Evolutionary conservation across 1,140 invertebrate species (phyloP), one percentile per base, ranked within the genome.

Genomic region (Hycleus phaleratus): DNA sequence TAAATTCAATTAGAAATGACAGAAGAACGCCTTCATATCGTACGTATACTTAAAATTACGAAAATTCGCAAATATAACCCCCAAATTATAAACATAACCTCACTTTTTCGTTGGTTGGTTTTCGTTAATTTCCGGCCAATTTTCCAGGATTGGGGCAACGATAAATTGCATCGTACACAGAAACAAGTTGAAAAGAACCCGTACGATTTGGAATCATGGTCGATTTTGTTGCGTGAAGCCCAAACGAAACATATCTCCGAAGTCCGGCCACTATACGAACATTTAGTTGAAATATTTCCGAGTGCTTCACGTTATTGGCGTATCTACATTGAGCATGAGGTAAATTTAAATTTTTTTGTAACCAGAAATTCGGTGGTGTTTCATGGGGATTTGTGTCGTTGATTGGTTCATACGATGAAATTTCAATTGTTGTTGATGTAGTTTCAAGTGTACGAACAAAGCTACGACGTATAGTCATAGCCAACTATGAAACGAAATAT

Each of bases 321-420:
- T 78, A 91, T 97, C 62, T 99, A 97, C 77, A 98, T 99, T 68
- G 97, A 99, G 77, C 95, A 98, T 81, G 97, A 99, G 88, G 91
- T 94, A 78, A 71, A 58, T 60, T 26, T 6, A 46, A 51, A 46
- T 18, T 50, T 59, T 58, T 38, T 32, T 44, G 40, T 3, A 42
- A 11, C 53, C 0, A 59, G 38, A 40, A 18, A 18, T 18, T 18
- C 18, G 18, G 18, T 18, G 18, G 18, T 18, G 18, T 18, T 18
- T 18, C 18, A 18, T 18, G 1, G 18, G 18, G 18, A 18, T 18
- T 18, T 18, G 18, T 18, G 18, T 18, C 18, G 18, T 18, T 18
- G 18, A 18, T 18, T 18, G 18, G 18, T 18, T 18, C 18, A 18
- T 18, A 18, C 18, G 1, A 12, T 12, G 0, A 12, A 12, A 12